Percentiles rank a stretch among this genome's conserved stretches.
Evolutionary conservation across 2,888 invertebrate species (phyloP).

Genomic region (Trichopoda pennipes): DNA sequence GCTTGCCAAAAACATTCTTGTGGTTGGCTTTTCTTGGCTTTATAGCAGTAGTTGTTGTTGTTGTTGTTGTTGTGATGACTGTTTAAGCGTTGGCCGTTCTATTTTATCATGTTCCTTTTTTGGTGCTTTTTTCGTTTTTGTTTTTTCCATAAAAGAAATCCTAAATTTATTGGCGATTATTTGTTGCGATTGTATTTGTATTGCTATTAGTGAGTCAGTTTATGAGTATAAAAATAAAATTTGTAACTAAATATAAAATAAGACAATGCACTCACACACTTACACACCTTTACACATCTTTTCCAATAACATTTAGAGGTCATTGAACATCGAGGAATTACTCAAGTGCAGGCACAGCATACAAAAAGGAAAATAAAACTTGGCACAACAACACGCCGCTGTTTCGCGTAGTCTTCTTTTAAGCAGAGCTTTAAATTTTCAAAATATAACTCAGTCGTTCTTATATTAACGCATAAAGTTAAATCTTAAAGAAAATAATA

Average conservation of each 20-base stretch:
- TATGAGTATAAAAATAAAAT: constrained; percentile 60
- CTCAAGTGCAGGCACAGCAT: neutral
- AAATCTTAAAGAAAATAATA: too few species aligned
- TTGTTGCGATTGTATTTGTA: neutral
- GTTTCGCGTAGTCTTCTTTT: neutral
- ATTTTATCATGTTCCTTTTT: neutral
- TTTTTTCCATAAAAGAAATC: neutral
- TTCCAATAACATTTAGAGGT: constrained; percentile 34
- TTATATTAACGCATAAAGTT: neutral
- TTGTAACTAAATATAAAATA: constrained; percentile 58
- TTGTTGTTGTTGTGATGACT: constrained; percentile 21
- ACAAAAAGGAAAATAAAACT: neutral
- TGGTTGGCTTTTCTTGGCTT: constrained; percentile 5
- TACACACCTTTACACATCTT: neutral
- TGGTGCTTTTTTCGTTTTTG: too few species aligned
- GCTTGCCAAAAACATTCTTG: constrained; percentile 36
- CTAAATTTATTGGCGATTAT: constrained; percentile 55
- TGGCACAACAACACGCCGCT: neutral
- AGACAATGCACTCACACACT: neutral
- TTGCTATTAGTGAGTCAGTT: constrained; percentile 6
- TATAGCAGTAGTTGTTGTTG: too few species aligned
- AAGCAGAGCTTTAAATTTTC: neutral
- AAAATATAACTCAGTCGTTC: neutral
- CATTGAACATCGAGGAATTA: constrained; percentile 17
- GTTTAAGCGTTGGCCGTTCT: constrained; percentile 19